These are phyloP conservation scores for Uropsilus gracilis DNA, from an alignment of 2,113 vertebrate genomes.

Conservation along the genomic window DNA sequence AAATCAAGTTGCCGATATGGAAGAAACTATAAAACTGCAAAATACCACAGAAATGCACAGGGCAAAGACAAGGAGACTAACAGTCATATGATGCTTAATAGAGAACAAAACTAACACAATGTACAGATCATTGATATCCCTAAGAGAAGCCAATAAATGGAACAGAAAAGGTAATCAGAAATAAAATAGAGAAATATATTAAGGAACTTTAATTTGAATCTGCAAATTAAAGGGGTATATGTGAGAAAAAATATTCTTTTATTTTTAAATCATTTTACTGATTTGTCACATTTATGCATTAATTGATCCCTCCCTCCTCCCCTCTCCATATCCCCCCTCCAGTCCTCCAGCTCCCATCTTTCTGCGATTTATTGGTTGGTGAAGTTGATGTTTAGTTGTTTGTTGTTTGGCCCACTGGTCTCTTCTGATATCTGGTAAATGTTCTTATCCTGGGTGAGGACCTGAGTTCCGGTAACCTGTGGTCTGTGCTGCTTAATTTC, in stretches of 20 bases:
- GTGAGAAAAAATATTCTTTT: neutral
- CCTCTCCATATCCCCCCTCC: too few relatives aligned
- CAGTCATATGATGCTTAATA: neutral
- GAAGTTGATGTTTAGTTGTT: too few relatives aligned
- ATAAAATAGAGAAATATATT: neutral
- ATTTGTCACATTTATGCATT: too few relatives aligned
- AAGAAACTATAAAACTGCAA: conserved; percentile 25
- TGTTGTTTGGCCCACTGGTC: too few relatives aligned
- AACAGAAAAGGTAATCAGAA: neutral
- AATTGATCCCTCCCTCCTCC: too few relatives aligned
- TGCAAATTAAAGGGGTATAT: neutral
- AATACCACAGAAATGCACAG: neutral
- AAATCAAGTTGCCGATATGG: neutral
- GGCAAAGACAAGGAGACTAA: neutral
- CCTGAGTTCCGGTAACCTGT: too few relatives aligned
- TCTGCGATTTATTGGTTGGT: too few relatives aligned
- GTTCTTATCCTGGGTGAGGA: too few relatives aligned
- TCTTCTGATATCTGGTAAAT: too few relatives aligned
- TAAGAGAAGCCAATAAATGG: neutral
- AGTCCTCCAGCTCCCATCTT: too few relatives aligned
- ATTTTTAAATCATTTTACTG: too few relatives aligned
- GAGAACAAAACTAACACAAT: neutral
- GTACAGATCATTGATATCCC: neutral
- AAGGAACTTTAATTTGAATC: neutral
- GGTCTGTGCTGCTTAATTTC: too few relatives aligned